These are phyloP conservation scores for Colletes gigas DNA, from an alignment of 1,140 invertebrate species.

Conservation along the genomic window DNA sequence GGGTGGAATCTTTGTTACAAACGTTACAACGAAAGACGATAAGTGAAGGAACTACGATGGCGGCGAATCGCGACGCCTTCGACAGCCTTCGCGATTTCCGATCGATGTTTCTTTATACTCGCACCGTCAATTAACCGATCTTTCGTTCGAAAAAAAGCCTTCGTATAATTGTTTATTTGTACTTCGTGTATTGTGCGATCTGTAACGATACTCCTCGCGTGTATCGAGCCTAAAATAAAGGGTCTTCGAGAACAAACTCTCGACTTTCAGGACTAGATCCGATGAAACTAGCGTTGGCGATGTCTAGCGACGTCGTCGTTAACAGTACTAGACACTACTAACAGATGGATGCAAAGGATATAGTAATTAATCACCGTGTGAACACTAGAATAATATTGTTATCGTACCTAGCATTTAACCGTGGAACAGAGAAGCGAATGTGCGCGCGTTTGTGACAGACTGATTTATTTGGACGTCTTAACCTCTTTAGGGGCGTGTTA, in stretches of 20 bases:
- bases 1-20: conserved; percentile 45
- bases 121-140: conserved; percentile 35
- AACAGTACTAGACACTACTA: not conserved
- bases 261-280: conserved; percentile 1
- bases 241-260: not conserved
- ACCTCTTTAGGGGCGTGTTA: too few species aligned
- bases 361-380: not conserved
- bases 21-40: conserved; percentile 55
- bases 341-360: not conserved
- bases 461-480: not conserved
- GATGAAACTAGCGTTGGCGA: not conserved
- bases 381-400: conserved; percentile 12
- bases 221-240: conserved; percentile 7
- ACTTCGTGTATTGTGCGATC: conserved; percentile 15
- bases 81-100: not conserved
- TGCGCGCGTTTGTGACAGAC: not conserved
- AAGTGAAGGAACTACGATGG: not conserved
- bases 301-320: not conserved
- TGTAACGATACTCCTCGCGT: not conserved
- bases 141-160: not conserved
- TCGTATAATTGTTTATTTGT: not conserved
- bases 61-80: not conserved
- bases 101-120: not conserved
- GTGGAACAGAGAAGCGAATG: conserved; percentile 9
- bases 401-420: conserved; percentile 22